These are phyloP conservation scores for Lasioglossum lativentre DNA, from an alignment of 2,888 invertebrate species.

Conservation along the genomic window DNA sequence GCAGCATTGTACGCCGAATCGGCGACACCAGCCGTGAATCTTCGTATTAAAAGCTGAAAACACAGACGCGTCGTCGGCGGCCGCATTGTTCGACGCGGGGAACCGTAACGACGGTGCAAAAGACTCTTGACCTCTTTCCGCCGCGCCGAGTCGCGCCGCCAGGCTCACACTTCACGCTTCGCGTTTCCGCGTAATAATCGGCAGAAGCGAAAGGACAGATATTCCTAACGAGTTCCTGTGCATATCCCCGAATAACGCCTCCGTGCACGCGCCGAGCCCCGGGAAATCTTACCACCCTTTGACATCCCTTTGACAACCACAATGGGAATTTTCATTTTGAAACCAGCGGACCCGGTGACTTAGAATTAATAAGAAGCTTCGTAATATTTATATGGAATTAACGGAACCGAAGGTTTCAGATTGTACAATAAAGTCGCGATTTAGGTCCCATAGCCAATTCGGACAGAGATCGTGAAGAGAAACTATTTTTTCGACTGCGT, in stretches of 20 bases:
- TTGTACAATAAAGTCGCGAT: too few relatives aligned
- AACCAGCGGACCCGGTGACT: background rate
- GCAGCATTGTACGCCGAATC: conserved; percentile 35
- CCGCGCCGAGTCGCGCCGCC: background rate
- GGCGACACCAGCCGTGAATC: conserved; percentile 29
- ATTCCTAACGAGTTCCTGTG: conserved; percentile 49
- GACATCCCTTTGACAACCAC: background rate
- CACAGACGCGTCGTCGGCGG: conserved; percentile 37
- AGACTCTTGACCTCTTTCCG: conserved; percentile 65
- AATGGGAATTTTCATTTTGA: conserved; percentile 39
- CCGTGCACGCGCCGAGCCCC: background rate
- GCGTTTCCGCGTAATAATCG: conserved; percentile 57
- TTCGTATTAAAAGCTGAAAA: conserved; percentile 51
- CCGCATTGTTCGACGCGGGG: conserved; percentile 60
- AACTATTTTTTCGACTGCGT: too few relatives aligned
- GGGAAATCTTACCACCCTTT: conserved; percentile 15
- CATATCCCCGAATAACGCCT: conserved; percentile 32
- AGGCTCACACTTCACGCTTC: conserved; percentile 51
- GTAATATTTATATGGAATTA: background rate
- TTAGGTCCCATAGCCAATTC: too few relatives aligned
- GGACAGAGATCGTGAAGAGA: too few relatives aligned
- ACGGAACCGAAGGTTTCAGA: background rate
- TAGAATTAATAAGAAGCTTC: background rate
- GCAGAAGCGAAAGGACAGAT: conserved; percentile 45
- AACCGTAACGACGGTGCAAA: conserved; percentile 63